A percentile compares a stretch with the other conserved stretches of the same genome.
phyloP scores from a whole-genome alignment of 2,113 vertebrate genomes.

The Butorides virescens region DNA sequence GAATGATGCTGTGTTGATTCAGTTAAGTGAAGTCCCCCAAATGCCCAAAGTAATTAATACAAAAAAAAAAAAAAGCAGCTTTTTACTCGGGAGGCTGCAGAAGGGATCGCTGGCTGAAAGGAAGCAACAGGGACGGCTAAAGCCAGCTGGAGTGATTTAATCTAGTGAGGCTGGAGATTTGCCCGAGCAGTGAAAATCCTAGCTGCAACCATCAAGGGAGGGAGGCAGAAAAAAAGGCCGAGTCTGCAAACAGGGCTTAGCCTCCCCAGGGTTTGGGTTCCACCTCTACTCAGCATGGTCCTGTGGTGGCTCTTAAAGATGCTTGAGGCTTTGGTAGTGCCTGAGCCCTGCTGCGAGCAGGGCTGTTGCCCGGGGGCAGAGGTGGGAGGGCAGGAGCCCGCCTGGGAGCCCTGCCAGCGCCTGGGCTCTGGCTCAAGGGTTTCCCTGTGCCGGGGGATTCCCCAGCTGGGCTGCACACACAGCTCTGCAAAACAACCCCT shows the following conservation, averaged over 20 bases:
- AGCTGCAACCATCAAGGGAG: fast-evolving
- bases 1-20: background rate
- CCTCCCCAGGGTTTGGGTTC: background rate
- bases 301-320: background rate
- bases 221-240: background rate
- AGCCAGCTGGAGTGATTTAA: background rate
- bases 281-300: fast-evolving
- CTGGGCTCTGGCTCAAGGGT: background rate
- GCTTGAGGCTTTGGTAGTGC: background rate
- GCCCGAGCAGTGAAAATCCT: background rate
- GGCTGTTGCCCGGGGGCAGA: background rate
- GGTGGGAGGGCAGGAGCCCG: background rate
- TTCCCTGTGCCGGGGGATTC: background rate
- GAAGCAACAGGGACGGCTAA: background rate
- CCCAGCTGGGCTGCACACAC: fast-evolving
- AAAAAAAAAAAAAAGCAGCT: fast-evolving
- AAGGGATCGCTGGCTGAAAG: background rate
- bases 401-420: background rate
- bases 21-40: background rate
- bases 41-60: background rate
- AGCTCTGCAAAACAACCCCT: background rate
- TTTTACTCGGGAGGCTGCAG: background rate
- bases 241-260: background rate
- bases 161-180: background rate
- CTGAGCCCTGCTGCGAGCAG: background rate